Evolutionary conservation across 2,113 vertebrate species (phyloP).

Genomic region (Pheucticus melanocephalus): DNA sequence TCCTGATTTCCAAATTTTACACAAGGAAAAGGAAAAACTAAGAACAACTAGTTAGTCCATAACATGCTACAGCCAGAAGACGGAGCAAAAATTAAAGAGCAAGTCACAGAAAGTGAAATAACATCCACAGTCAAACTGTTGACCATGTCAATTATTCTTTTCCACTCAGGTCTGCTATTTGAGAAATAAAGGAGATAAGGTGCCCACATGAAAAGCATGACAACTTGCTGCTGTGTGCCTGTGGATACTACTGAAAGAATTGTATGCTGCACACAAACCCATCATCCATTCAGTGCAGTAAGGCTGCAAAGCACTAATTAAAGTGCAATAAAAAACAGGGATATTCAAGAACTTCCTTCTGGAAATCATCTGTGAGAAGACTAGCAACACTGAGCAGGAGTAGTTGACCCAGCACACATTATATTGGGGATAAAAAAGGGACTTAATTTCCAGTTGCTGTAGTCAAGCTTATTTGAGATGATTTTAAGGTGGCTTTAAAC

Average conservation of each 20-base stretch:
- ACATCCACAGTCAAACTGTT: background rate
- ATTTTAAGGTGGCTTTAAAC: background rate
- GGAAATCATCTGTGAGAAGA: background rate
- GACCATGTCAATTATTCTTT: background rate
- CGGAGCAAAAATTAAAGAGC: background rate
- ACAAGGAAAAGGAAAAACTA: background rate
- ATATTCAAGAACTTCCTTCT: background rate
- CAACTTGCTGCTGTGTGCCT: background rate
- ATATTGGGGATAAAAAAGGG: background rate
- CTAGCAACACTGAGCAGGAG: background rate
- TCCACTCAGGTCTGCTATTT: background rate
- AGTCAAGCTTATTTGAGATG: background rate
- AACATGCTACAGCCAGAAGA: background rate
- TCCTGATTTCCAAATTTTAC: background rate
- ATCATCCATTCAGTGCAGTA: background rate
- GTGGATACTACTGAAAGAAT: background rate
- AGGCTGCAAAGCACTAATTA: background rate
- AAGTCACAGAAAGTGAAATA: background rate
- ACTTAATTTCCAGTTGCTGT: background rate
- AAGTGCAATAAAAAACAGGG: background rate
- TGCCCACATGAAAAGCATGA: rapidly evolving
- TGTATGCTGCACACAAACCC: background rate
- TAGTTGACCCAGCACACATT: background rate
- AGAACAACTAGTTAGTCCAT: background rate
- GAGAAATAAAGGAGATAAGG: background rate